These are phyloP conservation scores for Polylopha cassiicola DNA, from an alignment of 2,888 invertebrate species.

Conservation along the genomic window DNA sequence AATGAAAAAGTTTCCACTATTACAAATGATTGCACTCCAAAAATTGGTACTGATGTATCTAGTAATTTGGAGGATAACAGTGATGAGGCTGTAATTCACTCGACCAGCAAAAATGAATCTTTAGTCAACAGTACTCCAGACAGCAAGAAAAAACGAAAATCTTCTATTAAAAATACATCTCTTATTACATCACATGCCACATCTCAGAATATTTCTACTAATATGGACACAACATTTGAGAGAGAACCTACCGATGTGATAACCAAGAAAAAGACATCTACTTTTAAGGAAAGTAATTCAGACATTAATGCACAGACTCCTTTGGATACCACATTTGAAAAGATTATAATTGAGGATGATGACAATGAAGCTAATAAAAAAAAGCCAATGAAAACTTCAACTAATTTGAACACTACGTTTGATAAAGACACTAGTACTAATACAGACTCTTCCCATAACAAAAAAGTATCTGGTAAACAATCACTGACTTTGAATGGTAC, in stretches of 20 bases:
- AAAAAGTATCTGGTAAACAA: slow-evolving; percentile 3
- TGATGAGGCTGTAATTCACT: no score
- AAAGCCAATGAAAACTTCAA: no score
- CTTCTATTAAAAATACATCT: slow-evolving; percentile 20
- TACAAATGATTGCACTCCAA: no score
- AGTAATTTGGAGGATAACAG: no score
- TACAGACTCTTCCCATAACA: no score
- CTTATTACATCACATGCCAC: slow-evolving; percentile 16
- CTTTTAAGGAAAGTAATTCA: slow-evolving; percentile 24
- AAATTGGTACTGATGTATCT: no score
- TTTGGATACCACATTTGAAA: no score
- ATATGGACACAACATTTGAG: slow-evolving; percentile 29
- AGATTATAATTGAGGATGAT: no score
- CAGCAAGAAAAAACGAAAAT: no score
- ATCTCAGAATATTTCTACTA: slow-evolving; percentile 16
- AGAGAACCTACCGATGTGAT: slow-evolving; percentile 18
- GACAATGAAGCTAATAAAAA: slow-evolving; percentile 6
- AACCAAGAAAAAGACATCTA: slow-evolving; percentile 24
- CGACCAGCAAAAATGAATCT: no score
- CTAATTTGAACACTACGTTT: slow-evolving; percentile 36
- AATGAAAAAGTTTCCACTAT: slow-evolving; percentile 12
- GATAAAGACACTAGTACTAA: slow-evolving; percentile 27
- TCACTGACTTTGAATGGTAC: slow-evolving; percentile 8
- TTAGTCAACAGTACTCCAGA: no score
- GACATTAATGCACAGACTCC: slow-evolving; percentile 26